phyloP scores from a whole-genome alignment of 2,797 vertebrate species.

The Bryconaethiops microstoma region DNA sequence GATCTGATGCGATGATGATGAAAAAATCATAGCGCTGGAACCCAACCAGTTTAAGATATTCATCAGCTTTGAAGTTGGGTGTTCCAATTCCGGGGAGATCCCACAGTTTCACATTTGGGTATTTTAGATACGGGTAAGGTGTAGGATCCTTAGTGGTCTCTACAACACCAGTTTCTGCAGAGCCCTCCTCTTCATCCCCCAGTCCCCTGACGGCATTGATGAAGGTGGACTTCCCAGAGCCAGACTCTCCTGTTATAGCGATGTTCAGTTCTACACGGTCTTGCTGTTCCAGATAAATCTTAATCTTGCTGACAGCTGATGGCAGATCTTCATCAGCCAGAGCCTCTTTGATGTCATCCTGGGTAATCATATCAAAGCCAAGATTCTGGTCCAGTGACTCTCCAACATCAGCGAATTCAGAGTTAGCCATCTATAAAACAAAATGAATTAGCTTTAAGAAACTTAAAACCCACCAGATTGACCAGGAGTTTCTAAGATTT shows the following conservation, averaged over 20 bases:
- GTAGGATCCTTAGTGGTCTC: conserved; percentile 52
- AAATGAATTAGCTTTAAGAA: not conserved
- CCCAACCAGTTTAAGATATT: conserved; percentile 71
- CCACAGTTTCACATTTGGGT: conserved; percentile 73
- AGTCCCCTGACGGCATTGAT: conserved; percentile 59
- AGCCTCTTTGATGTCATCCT: conserved; percentile 38
- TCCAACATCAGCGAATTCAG: no score
- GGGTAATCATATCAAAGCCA: not conserved
- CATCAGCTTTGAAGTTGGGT: conserved; percentile 46
- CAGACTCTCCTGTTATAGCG: conserved; percentile 59
- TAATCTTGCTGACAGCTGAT: conserved; percentile 46
- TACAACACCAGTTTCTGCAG: conserved; percentile 53
- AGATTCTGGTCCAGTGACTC: not conserved
- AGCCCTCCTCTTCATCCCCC: conserved; percentile 50
- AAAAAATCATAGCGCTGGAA: conserved; percentile 77
- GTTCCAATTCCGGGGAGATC: conserved; percentile 77
- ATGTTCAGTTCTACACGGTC: conserved; percentile 56
- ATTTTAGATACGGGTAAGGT: conserved; percentile 67
- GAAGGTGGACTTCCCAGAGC: conserved; percentile 63
- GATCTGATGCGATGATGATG: conserved; percentile 64
- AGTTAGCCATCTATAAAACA: no score
- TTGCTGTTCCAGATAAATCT: conserved; percentile 46
- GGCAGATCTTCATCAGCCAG: conserved; percentile 45
- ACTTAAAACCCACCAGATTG: no score
- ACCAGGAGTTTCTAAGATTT: no score